These are phyloP conservation scores for Drosophila insularis DNA, from an alignment of 1,140 invertebrate genomes.

Conservation along the genomic window DNA sequence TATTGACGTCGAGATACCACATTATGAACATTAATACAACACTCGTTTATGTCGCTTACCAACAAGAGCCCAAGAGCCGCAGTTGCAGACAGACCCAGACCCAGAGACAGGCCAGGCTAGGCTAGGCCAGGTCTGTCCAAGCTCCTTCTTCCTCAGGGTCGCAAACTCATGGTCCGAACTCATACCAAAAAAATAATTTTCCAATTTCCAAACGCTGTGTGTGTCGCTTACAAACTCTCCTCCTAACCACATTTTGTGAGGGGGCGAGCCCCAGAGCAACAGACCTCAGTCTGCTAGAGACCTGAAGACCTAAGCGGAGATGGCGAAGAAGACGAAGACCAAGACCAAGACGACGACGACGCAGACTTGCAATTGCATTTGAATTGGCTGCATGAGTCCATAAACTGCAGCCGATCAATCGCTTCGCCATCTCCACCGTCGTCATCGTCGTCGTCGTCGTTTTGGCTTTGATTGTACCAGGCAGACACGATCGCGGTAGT, in stretches of 20 bases:
- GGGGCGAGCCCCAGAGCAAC: constrained; percentile 51
- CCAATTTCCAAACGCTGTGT: constrained; percentile 78
- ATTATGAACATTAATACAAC: constrained; percentile 82
- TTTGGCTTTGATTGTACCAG: constrained; percentile 54
- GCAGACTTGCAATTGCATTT: constrained; percentile 74
- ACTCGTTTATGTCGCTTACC: constrained; percentile 81
- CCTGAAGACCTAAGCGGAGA: constrained; percentile 19
- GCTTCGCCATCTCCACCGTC: constrained; percentile 41
- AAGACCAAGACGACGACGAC: background rate
- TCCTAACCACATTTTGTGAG: constrained; percentile 40
- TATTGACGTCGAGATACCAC: constrained; percentile 82
- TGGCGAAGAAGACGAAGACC: background rate
- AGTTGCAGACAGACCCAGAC: background rate
- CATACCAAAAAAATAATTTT: constrained; percentile 74
- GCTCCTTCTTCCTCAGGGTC: constrained; percentile 10
- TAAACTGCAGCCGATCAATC: constrained; percentile 82
- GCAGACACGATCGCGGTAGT: constrained; percentile 78
- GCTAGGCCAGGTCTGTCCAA: constrained; percentile 17
- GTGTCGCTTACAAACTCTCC: constrained; percentile 41
- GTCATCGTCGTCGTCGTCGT: background rate
- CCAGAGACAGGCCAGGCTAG: constrained; percentile 31
- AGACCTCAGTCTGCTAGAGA: background rate
- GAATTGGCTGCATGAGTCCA: constrained; percentile 82
- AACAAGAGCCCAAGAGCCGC: constrained; percentile 49
- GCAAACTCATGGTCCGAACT: constrained; percentile 18